phyloP scores from a whole-genome alignment of 2,797 vertebrate species.

The Paratrypauchen microcephalus region DNA sequence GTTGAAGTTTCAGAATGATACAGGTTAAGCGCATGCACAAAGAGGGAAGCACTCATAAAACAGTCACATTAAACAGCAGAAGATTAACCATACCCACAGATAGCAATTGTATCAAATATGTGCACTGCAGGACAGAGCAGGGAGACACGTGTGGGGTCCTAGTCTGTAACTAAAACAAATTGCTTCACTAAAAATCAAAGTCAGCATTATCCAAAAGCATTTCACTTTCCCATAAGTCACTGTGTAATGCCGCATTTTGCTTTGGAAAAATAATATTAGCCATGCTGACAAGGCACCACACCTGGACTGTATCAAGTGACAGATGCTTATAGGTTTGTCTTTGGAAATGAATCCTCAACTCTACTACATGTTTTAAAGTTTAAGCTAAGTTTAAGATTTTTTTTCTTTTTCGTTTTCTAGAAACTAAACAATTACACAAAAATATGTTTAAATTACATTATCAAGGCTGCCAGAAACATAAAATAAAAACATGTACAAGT shows the following conservation, averaged over 20 bases:
- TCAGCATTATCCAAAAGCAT: conserved; percentile 26
- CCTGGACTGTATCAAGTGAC: conserved; percentile 20
- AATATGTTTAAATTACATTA: background rate
- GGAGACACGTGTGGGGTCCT: conserved; percentile 9
- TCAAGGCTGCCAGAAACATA: background rate
- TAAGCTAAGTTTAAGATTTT: too few species aligned
- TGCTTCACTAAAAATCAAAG: conserved; percentile 37
- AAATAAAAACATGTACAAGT: background rate
- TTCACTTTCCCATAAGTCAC: conserved; percentile 24
- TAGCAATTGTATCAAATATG: conserved; percentile 5
- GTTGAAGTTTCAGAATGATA: background rate
- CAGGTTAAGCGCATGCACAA: background rate
- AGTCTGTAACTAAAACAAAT: conserved; percentile 38
- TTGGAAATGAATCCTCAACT: background rate
- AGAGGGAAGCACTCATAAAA: background rate
- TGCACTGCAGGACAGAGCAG: conserved; percentile 3
- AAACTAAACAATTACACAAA: background rate
- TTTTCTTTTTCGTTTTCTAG: background rate
- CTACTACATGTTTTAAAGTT: background rate
- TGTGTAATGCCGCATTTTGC: conserved; percentile 36
- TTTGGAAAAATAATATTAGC: conserved; percentile 30
- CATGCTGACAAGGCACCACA: conserved; percentile 38
- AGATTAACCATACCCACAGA: background rate
- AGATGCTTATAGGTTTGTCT: background rate
- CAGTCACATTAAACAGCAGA: background rate